Evolutionary conservation across 2,888 invertebrate species (phyloP).

Genomic region (Unio pictorum): DNA sequence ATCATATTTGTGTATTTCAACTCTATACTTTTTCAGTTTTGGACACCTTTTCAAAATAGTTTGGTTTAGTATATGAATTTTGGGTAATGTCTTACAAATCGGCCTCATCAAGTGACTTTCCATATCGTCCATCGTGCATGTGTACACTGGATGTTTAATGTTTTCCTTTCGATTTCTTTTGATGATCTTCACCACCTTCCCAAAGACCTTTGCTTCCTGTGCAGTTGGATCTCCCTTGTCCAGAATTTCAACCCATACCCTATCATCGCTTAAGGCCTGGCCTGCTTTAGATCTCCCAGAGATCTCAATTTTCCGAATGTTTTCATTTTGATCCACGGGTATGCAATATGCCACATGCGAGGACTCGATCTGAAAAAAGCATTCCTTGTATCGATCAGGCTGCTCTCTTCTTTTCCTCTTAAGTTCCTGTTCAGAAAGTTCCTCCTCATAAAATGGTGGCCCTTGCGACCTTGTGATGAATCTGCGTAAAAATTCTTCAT

Average conservation of each 20-base stretch:
- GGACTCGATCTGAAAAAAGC: slow-evolving; percentile 32
- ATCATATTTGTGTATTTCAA: slow-evolving; percentile 38
- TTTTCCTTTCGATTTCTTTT: slow-evolving; percentile 22
- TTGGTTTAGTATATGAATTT: slow-evolving; percentile 33
- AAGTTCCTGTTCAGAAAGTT: too few relatives aligned
- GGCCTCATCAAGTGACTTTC: slow-evolving; percentile 42
- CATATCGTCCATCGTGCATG: slow-evolving; percentile 43
- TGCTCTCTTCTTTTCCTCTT: neutral
- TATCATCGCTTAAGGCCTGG: slow-evolving; percentile 41
- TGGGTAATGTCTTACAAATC: slow-evolving; percentile 51
- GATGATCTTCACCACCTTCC: slow-evolving; percentile 39
- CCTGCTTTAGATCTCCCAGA: slow-evolving; percentile 43
- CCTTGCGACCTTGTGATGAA: too few relatives aligned
- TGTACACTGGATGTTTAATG: slow-evolving; percentile 35
- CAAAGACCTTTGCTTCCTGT: slow-evolving; percentile 24
- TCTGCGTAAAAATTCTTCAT: too few relatives aligned
- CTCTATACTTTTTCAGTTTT: slow-evolving; percentile 13
- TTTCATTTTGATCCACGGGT: slow-evolving; percentile 17
- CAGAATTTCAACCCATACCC: slow-evolving; percentile 41
- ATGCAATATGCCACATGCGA: slow-evolving; percentile 36
- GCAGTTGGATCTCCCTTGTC: slow-evolving; percentile 11
- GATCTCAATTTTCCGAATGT: slow-evolving; percentile 31
- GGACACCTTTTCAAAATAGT: slow-evolving; percentile 5
- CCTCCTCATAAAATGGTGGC: too few relatives aligned
- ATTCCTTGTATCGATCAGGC: slow-evolving; percentile 30